Evolutionary conservation across 2,888 invertebrate genomes (phyloP).

Genomic region (Exephanes ischioxanthus): DNA sequence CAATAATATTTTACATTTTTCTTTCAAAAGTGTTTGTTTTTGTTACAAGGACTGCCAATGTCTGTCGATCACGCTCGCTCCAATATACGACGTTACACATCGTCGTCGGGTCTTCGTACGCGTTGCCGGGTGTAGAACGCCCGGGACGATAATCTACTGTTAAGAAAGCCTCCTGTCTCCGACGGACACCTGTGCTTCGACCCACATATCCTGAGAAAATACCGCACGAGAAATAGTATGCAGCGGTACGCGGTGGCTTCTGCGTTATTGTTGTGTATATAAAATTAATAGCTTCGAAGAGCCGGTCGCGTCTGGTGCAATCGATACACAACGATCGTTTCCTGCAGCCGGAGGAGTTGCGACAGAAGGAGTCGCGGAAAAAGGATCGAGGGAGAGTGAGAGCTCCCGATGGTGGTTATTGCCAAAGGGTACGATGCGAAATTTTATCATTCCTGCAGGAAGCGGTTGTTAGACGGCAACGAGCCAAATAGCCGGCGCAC

Average conservation of each 20-base stretch:
- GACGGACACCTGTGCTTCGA: constrained; percentile 66
- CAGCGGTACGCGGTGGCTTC: too few species aligned
- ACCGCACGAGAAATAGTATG: constrained; percentile 23
- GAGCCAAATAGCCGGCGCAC: constrained; percentile 29
- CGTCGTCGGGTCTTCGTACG: constrained; percentile 18
- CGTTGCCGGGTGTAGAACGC: constrained; percentile 31
- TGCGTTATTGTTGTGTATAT: constrained; percentile 14
- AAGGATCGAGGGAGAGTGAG: constrained; percentile 24
- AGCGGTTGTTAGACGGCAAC: constrained; percentile 56
- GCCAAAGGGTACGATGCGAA: constrained; percentile 59
- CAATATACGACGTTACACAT: constrained; percentile 46
- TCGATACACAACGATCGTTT: constrained; percentile 46
- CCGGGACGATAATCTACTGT: constrained; percentile 62
- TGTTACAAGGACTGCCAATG: background rate
- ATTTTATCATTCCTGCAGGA: constrained; percentile 61
- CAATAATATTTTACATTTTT: background rate
- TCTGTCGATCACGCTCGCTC: background rate
- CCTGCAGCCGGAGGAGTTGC: constrained; percentile 33
- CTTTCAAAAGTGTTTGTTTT: background rate
- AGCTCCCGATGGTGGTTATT: constrained; percentile 42
- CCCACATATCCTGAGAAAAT: constrained; percentile 61
- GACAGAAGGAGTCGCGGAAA: constrained; percentile 9
- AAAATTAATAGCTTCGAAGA: constrained; percentile 4
- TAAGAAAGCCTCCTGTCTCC: constrained; percentile 56
- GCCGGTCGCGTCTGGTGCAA: constrained; percentile 18